Conservation (phyloP, 2,797 vertebrate species). For the Phoeniculus purpureus region DNA sequence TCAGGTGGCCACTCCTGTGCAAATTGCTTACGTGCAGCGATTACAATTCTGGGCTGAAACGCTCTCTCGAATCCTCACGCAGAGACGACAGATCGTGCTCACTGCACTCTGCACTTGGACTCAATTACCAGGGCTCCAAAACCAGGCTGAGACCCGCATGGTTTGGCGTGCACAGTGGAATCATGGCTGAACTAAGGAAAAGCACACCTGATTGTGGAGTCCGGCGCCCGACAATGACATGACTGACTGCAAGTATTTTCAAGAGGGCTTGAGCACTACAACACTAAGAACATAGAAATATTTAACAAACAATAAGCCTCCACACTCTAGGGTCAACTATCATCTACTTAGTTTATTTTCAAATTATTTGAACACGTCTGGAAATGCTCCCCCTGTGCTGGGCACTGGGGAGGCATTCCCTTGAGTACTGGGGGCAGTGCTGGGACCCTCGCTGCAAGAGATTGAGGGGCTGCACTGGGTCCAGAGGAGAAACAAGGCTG, state of each 20-base stretch:
- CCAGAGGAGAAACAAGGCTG: no score
- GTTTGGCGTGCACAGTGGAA: neutral
- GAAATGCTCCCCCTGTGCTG: neutral
- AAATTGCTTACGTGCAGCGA: neutral
- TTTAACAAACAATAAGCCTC: neutral
- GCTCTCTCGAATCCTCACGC: neutral
- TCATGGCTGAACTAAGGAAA: neutral
- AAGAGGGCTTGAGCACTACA: neutral
- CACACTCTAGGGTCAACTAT: neutral
- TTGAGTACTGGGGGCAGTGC: no score
- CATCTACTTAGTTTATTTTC: neutral
- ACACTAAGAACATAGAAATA: neutral
- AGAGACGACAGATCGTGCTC: constrained; percentile 20
- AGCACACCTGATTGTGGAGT: neutral
- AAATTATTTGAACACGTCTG: neutral
- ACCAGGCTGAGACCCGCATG: neutral
- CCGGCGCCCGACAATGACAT: neutral
- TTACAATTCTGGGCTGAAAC: neutral
- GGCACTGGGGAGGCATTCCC: no score
- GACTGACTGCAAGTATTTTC: neutral
- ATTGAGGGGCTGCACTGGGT: no score
- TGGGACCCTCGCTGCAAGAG: no score
- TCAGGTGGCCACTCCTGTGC: neutral
- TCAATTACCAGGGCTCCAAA: neutral
- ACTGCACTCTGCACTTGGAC: neutral